Base-by-base conservation (phyloP, 2,888 invertebrate species). In the Synergus gifuensis region DNA sequence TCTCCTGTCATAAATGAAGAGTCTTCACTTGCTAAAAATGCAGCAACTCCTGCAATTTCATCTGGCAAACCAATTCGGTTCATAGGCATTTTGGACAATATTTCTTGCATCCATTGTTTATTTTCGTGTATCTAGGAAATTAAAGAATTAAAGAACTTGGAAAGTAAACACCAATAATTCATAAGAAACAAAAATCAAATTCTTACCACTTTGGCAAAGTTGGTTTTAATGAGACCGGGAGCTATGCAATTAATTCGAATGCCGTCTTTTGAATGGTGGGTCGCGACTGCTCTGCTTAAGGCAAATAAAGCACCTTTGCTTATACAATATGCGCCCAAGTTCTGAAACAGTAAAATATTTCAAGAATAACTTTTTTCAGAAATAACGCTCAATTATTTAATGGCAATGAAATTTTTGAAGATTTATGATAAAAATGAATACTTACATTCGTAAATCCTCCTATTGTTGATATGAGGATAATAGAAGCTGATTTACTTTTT, bases 191-290 rank as follows among this genome's bases (percentile, higher is more conserved):
- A 9, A n/a, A 9, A 76, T 67, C 36, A 0, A 54, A 12, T 58
- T 93, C 94, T 94, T 94, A 97, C 96, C 73, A 95, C 93, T 83
- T 93, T 91, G 4, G 98, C 96, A 93, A 99, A 99, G 89, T 96
- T 97, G 0, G 99, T 99, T 87, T 96, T 94, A 67, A 99, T 96
- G 67, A 99, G 93, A 64, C 99, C 99, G 58, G 99, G 98, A 28
- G 98, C 98, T 54, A 99, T 94, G 87, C 97, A 96, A 92, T 99
- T 99, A 0, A 99, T 98, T 85, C 98, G 94, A 85, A 99, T 98
- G 85, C 98, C 97, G 83, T 96, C 96, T 11, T 93, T 87, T 0
- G 96, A 97, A 62, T 98, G 93, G 90, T 97, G 96, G 82, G 93
- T 93, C 2, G 98, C 95, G 54, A 97, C 95, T 66, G 96, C 96